Conservation (phyloP, 2,888 invertebrate genomes). For the Pharmacophagus antenor region DNA sequence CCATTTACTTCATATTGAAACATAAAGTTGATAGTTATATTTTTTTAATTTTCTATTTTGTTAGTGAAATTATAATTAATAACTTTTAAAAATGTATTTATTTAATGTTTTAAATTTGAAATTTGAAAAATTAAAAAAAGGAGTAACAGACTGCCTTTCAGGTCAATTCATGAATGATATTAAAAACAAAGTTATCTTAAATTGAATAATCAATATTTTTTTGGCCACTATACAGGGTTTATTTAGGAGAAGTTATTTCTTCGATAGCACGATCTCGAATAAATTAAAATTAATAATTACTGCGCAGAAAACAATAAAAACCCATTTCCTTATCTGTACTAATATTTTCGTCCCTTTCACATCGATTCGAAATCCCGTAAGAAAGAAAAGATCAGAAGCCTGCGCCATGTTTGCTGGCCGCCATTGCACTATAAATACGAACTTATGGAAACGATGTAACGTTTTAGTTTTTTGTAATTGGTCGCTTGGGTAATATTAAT, state of each 20-base stretch:
- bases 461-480: slow-evolving; percentile 19
- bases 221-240: too few species aligned
- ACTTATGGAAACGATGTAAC: slow-evolving; percentile 27
- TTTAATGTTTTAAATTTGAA: neutral
- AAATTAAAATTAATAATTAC: neutral
- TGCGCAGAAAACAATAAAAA: slow-evolving; percentile 20
- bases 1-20: too few species aligned
- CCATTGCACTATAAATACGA: slow-evolving; percentile 23
- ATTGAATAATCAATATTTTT: too few species aligned
- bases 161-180: too few species aligned
- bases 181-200: too few species aligned
- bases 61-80: neutral
- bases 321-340: slow-evolving; percentile 22
- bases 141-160: neutral
- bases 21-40: too few species aligned
- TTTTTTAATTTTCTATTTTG: too few species aligned
- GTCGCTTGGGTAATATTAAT: slow-evolving; percentile 20
- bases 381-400: slow-evolving; percentile 8
- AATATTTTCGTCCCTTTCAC: slow-evolving; percentile 9
- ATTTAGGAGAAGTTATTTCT: too few species aligned
- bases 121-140: neutral
- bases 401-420: slow-evolving; percentile 23
- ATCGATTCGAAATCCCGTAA: neutral
- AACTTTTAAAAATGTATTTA: neutral
- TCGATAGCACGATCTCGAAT: too few species aligned